Evolutionary conservation across 2,888 invertebrate species (phyloP), one percentile per base, ranked within the genome.

Genomic region (Zygogramma bicolorata): DNA sequence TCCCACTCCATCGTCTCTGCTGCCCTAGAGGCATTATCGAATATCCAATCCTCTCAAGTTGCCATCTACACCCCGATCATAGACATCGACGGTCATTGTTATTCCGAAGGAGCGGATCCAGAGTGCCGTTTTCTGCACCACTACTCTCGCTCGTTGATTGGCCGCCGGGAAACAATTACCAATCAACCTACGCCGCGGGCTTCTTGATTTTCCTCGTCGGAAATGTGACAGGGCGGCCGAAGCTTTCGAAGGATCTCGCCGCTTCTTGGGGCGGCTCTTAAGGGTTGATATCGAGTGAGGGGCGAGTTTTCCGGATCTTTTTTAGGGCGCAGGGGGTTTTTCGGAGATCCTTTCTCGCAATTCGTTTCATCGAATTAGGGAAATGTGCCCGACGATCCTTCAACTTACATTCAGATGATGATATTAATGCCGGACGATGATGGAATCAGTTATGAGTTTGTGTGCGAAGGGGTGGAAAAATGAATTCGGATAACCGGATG

Each of bases 71-170:
- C 72, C 68, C 60, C 34, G 65, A 69, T 68, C 61, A 69, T 72
- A 70, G 69, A 46, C 57, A 61, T 67, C 53, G 18, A 29, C 57
- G 60, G 53, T 88, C 72, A 86, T 86, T 86, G 86, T 85, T 86
- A 86, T 86, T 86, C 86, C 78, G 80, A 71, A 75, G 82, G 80
- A 80, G 86, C 84, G 82, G 80, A 82, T 78, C 77, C 75, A 79
- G 84, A 84, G 85, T 86, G 85, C 83, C 85, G 85, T 84, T 86
- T 86, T 86, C 85, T 85, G 86, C 86, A 84, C 86, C 84, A 85
- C 85, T 85, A 84, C 84, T 82, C 85, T 80, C 85, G 85, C 84
- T 81, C 85, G 84, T 83, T 86, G 86, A 86, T 86, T 86, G 86
- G 83, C 83, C 84, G 83, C 83, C 81, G 85, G 84, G 86, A 84